Evolutionary conservation across 2,888 invertebrate species (phyloP).

Genomic region (Biston betularia): DNA sequence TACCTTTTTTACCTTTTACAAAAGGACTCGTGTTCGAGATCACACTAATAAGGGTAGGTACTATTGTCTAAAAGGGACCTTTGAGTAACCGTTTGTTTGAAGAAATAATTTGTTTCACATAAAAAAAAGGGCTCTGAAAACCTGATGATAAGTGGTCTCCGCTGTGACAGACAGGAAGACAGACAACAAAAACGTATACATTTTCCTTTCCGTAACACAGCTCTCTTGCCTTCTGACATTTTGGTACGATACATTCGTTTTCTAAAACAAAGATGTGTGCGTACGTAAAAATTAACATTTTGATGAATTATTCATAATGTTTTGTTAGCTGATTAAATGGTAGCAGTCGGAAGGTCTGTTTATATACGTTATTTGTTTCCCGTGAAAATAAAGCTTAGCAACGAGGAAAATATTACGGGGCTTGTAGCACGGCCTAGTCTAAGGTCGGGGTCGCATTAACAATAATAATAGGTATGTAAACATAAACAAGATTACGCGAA

Average conservation of each 20-base stretch:
- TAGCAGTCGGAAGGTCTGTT: constrained; percentile 38
- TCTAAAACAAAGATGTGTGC: constrained; percentile 43
- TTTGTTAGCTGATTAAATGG: constrained; percentile 43
- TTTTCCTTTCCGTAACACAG: constrained; percentile 26
- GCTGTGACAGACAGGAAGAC: constrained; percentile 36
- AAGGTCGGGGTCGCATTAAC: neutral
- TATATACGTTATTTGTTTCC: constrained; percentile 34
- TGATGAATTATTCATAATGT: constrained; percentile 47
- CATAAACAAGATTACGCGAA: too few species aligned
- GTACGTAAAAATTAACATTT: constrained; percentile 43
- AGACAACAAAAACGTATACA: constrained; percentile 29
- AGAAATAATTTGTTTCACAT: constrained; percentile 28
- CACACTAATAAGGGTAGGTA: constrained; percentile 19
- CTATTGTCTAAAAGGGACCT: constrained; percentile 16
- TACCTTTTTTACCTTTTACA: constrained; percentile 14
- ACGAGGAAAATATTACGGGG: constrained; percentile 10
- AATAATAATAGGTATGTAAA: too few species aligned
- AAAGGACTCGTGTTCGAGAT: constrained; percentile 18
- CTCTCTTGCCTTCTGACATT: constrained; percentile 16
- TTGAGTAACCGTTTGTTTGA: constrained; percentile 19
- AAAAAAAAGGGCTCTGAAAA: constrained; percentile 27
- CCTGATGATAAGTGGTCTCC: constrained; percentile 34
- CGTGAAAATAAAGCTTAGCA: constrained; percentile 27
- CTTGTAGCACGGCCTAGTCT: neutral
- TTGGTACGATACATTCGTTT: constrained; percentile 26